Percentiles rank a stretch among this genome's conserved stretches.
phyloP scores from a whole-genome alignment of 2,888 invertebrate species.

The Cephus rjabovi region DNA sequence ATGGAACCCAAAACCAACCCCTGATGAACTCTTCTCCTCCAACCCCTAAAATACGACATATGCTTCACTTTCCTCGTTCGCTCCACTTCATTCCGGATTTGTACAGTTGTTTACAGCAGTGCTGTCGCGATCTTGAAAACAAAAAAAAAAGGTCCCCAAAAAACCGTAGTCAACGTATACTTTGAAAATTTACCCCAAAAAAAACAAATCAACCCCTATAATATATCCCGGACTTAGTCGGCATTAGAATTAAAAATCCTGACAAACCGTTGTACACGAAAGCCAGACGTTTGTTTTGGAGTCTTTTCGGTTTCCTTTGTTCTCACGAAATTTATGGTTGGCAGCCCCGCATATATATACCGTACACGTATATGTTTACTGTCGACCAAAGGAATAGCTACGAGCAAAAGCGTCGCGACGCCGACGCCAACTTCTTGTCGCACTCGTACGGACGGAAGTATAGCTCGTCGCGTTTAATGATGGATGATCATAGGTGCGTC shows the following conservation, averaged over 20 bases:
- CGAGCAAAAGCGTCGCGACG: background rate
- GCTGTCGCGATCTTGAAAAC: background rate
- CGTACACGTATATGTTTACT: background rate
- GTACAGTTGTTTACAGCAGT: background rate
- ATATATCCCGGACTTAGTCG: background rate
- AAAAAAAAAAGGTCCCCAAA: background rate
- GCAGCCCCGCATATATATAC: background rate
- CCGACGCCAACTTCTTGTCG: background rate
- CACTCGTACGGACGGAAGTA: background rate
- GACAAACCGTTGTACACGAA: background rate
- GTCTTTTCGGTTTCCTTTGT: background rate
- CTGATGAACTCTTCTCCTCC: background rate
- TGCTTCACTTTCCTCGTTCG: background rate
- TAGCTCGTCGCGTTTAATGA: conserved; percentile 27
- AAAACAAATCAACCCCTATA: background rate
- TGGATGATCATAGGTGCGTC: conserved; percentile 38
- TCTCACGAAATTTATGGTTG: background rate
- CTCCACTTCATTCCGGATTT: background rate
- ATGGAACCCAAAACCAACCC: background rate
- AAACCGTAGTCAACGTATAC: background rate
- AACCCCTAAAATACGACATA: background rate
- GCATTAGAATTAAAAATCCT: background rate
- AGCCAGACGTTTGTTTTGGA: background rate
- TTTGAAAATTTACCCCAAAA: background rate
- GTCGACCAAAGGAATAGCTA: background rate